These are phyloP conservation scores for Micromys minutus DNA, from an alignment of 2,113 vertebrate species.

Conservation along the genomic window DNA sequence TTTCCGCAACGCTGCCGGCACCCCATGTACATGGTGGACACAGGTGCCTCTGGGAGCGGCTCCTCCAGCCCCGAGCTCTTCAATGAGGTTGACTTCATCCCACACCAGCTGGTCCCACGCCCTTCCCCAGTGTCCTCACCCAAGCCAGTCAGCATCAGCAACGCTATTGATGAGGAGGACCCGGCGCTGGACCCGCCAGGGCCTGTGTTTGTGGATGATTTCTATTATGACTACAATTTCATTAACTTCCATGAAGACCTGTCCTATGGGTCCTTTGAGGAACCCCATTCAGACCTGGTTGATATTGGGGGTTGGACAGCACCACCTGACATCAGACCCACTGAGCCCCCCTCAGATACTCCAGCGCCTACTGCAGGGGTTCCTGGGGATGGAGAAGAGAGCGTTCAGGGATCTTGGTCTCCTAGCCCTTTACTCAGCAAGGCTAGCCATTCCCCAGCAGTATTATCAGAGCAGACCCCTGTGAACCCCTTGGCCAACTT, in stretches of 20 bases:
- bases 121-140: constrained; percentile 64
- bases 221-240: constrained; percentile 99
- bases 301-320: background rate
- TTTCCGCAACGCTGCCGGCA: constrained; percentile 81
- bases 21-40: constrained; percentile 60
- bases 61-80: constrained; percentile 90
- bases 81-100: constrained; percentile 89
- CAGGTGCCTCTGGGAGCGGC: constrained; percentile 94
- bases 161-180: constrained; percentile 84
- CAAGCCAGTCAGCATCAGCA: constrained; percentile 75
- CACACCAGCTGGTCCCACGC: constrained; percentile 69
- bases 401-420: fast-evolving
- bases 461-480: background rate
- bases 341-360: background rate
- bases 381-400: background rate
- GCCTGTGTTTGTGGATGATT: constrained; percentile 92
- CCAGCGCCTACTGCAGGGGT: background rate
- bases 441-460: background rate
- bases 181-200: constrained; percentile 83
- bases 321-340: background rate
- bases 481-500: background rate
- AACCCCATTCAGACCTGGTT: constrained; percentile 34
- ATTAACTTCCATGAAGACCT: constrained; percentile 98
- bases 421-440: background rate
- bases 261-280: constrained; percentile 84